These are phyloP conservation scores for Cephus rjabovi DNA, from an alignment of 2,888 invertebrate species.

Conservation along the genomic window DNA sequence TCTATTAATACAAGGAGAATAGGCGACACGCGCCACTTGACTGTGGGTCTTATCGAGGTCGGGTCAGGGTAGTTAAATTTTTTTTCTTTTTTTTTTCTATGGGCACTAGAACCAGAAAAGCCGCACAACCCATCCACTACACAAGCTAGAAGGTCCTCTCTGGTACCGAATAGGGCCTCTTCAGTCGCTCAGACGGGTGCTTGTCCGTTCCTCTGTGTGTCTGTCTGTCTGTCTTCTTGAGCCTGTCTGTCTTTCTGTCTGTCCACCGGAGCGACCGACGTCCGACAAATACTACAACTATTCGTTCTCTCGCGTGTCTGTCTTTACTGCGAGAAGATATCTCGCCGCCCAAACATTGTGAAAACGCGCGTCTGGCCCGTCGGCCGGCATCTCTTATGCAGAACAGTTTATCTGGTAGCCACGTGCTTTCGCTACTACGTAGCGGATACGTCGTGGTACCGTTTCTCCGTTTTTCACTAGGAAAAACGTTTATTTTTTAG, in stretches of 20 bases:
- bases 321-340: constrained; percentile 16
- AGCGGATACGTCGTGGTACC: not conserved
- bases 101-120: constrained; percentile 11
- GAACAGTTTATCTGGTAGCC: not conserved
- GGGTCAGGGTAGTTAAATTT: not conserved
- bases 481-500: not conserved
- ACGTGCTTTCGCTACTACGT: not conserved
- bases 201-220: constrained; percentile 10
- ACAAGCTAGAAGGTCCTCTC: constrained; percentile 1
- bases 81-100: not conserved
- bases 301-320: constrained; percentile 11
- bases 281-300: not conserved
- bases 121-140: constrained; percentile 20
- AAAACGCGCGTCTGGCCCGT: constrained; percentile 15
- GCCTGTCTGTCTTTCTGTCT: constrained; percentile 6
- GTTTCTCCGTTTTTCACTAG: not conserved
- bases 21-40: constrained; percentile 54
- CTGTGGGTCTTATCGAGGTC: constrained; percentile 22
- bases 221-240: constrained; percentile 4
- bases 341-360: constrained; percentile 32
- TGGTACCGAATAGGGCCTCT: not conserved
- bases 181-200: constrained; percentile 16
- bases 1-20: constrained; percentile 19
- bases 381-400: constrained; percentile 16
- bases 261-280: not conserved